phyloP scores from a whole-genome alignment of 2,797 vertebrate genomes.

The Takifugu ocellatus region DNA sequence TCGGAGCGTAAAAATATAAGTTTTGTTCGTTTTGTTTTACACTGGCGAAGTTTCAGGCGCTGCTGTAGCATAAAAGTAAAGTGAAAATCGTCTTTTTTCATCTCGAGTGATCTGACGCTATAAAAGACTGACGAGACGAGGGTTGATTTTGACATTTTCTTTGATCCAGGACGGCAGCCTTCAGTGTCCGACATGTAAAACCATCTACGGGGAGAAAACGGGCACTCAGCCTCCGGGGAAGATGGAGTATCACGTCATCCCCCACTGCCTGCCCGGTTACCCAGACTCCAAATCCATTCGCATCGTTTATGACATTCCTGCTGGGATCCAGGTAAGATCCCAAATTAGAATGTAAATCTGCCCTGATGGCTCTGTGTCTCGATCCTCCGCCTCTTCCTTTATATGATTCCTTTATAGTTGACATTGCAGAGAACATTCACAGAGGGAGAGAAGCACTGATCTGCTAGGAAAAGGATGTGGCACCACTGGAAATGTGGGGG shows the following conservation, averaged over 20 bases:
- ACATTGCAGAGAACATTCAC: neutral
- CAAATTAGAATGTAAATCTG: conserved; percentile 11
- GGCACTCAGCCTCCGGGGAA: conserved; percentile 94
- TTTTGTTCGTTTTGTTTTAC: no score
- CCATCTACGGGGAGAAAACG: conserved; percentile 94
- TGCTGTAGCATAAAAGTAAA: no score
- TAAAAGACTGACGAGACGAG: neutral
- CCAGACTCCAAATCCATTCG: conserved; percentile 89
- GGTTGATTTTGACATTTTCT: neutral
- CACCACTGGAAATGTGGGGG: neutral
- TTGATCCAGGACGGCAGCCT: conserved; percentile 89
- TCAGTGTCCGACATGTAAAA: conserved; percentile 94
- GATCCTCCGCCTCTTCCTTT: conserved; percentile 24
- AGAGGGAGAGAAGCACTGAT: neutral
- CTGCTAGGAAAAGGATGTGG: neutral
- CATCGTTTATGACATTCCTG: conserved; percentile 94
- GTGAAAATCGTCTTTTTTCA: neutral
- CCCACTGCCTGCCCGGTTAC: conserved; percentile 90
- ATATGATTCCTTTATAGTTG: neutral
- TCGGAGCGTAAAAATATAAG: no score
- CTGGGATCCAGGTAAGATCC: conserved; percentile 85
- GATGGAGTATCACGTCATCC: conserved; percentile 96
- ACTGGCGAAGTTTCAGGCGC: no score
- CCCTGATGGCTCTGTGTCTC: conserved; percentile 14
- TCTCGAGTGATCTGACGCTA: neutral